A percentile compares a stretch with the other conserved stretches of the same genome.
These are phyloP conservation scores for Acanthurus leucopareius DNA, from an alignment of 2,797 vertebrate genomes.

Conservation along the genomic window DNA sequence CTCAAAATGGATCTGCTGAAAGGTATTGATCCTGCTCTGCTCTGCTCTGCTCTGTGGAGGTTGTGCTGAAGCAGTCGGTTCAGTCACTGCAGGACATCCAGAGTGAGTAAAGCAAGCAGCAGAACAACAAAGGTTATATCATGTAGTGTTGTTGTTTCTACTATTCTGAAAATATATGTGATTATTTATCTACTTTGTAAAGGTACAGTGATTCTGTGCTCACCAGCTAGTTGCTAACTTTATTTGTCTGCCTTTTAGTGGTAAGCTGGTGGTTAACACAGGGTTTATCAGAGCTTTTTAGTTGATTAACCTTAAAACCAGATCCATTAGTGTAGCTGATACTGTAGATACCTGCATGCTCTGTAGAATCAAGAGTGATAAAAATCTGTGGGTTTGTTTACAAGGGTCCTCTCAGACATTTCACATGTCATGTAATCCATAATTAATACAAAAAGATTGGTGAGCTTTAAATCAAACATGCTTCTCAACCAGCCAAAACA, in stretches of 20 bases:
- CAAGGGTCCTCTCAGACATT: not conserved
- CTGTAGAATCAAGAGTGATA: not conserved
- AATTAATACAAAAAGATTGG: not conserved
- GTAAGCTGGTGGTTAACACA: too few relatives aligned
- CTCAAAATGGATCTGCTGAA: slow-evolving; percentile 52
- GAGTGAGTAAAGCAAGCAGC: not conserved
- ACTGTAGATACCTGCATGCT: not conserved
- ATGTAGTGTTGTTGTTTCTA: not conserved
- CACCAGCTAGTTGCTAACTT: not conserved
- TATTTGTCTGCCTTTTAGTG: too few relatives aligned
- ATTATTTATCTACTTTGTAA: not conserved
- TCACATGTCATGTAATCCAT: not conserved
- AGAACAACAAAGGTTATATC: not conserved
- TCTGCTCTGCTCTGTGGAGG: slow-evolving; percentile 11
- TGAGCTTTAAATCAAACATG: not conserved
- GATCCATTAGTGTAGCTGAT: not conserved
- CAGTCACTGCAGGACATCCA: not conserved
- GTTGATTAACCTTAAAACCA: not conserved
- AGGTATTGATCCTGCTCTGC: slow-evolving; percentile 58
- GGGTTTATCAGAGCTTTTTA: not conserved
- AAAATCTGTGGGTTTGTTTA: not conserved
- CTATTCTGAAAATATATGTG: not conserved
- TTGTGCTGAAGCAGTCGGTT: slow-evolving; percentile 6
- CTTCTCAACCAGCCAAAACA: not conserved
- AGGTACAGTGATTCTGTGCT: not conserved